phyloP scores from a whole-genome alignment of 2,113 vertebrate species.

The Ibidorhyncha struthersii region DNA sequence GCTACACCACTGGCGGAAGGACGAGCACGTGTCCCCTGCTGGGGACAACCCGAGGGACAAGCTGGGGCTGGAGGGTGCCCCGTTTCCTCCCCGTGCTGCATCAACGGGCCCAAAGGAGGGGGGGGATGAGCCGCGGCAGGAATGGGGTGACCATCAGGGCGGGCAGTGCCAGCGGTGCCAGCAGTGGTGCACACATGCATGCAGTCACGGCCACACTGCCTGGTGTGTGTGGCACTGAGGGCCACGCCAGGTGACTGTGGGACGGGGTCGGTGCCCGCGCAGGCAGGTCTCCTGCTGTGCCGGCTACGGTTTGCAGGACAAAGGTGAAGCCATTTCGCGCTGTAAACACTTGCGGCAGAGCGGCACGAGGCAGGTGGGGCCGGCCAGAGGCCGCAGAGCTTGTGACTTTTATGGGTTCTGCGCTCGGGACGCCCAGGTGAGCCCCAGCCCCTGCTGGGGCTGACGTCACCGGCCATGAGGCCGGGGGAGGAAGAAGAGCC shows the following conservation, averaged over 20 bases:
- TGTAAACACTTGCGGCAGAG: neutral
- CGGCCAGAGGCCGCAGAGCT: neutral
- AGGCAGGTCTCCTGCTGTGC: neutral
- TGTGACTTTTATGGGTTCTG: neutral
- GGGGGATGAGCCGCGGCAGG: accelerated
- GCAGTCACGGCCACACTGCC: accelerated
- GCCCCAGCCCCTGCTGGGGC: neutral
- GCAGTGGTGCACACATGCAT: accelerated
- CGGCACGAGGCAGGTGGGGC: neutral
- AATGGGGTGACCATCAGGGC: accelerated
- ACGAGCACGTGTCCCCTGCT: neutral
- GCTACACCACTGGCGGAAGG: neutral
- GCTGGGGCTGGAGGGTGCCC: neutral
- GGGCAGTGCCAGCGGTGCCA: neutral
- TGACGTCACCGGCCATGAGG: neutral
- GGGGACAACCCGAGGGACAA: neutral
- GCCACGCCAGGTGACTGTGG: too few relatives aligned
- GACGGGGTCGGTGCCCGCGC: neutral
- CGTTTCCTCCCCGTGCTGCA: neutral
- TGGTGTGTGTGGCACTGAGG: neutral
- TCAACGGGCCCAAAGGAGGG: accelerated
- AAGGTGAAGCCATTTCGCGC: neutral
- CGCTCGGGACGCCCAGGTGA: neutral
- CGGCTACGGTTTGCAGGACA: neutral
- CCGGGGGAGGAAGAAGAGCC: neutral